Conservation (phyloP, 2,888 invertebrate genomes). For the Rhimphoctona megacephalus region DNA sequence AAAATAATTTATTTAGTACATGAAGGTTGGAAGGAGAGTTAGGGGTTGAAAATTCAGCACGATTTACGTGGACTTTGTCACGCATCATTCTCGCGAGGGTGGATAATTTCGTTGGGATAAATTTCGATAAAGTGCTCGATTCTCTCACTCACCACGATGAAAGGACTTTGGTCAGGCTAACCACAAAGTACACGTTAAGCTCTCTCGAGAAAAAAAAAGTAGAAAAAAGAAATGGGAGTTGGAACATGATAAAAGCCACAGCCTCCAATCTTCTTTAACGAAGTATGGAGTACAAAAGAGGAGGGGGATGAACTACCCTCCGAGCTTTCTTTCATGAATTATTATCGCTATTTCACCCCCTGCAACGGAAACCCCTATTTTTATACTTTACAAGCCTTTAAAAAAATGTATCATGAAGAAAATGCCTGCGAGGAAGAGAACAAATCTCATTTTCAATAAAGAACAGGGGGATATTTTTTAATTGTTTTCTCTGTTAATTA, state of each 20-base stretch:
- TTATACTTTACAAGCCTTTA: neutral
- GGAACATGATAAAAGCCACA: constrained; percentile 55
- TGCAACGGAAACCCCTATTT: neutral
- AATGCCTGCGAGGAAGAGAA: neutral
- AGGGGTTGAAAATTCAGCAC: neutral
- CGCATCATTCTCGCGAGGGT: neutral
- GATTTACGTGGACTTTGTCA: constrained; percentile 4
- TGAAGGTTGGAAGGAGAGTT: neutral
- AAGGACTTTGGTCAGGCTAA: constrained; percentile 39
- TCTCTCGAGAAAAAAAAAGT: constrained; percentile 1
- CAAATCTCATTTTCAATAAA: neutral
- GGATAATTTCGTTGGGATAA: constrained; percentile 54
- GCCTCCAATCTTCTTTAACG: constrained; percentile 62
- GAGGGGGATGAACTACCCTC: constrained; percentile 13
- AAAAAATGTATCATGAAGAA: neutral
- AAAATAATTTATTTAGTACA: constrained; percentile 15
- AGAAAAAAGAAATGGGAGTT: neutral
- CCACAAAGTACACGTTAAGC: constrained; percentile 50
- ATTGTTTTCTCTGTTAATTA: constrained; percentile 1
- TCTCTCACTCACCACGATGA: constrained; percentile 25
- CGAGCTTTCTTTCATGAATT: constrained; percentile 43
- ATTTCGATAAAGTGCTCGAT: constrained; percentile 62
- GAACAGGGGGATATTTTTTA: neutral
- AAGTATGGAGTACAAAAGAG: constrained; percentile 23
- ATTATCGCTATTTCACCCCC: constrained; percentile 30